Evolutionary conservation across 2,797 vertebrate genomes (phyloP), one percentile per base, ranked within the genome.

Genomic region (Amniataba percoides): DNA sequence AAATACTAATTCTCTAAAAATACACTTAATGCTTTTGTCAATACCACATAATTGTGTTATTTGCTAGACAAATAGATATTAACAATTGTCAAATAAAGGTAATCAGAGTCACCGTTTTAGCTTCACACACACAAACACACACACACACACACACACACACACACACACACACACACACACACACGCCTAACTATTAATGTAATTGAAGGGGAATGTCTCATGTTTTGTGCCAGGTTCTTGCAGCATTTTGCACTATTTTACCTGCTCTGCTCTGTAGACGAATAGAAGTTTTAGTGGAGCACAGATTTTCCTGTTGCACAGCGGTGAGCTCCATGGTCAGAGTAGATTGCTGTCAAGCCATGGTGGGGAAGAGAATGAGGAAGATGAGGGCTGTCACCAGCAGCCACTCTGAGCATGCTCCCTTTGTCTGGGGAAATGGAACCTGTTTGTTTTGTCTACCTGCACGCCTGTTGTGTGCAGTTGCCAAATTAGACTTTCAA

Each of bases 401-500:
- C 78, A 87, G 88, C 89, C 74, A 74, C 84, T 90, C 89, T 82
- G 85, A 94, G 93, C 92, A 88, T 91, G 93, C 94, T 91, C 92
- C 34, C 81, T 91, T 88, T 88, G 86, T 90, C 87, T 84, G 36
- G 78, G 90, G 86, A 93, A 91, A 93, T 84, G 71, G 90, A 94
- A 89, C 90, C 84, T 89, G 93, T 95, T 94, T 95, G 94, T 95
- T 95, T 94, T 93, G 90, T 94, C 91, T 94, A 94, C 93, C 94
- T 93, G 92, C 87, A 85, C 51, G 92, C 91, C 93, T 93, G 93
- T 94, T 94, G 94, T 95, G 92, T 91, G 93, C 91, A 81, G 93
- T 86, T 88, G 88, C 94, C 92, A 94, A 94, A 96, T 95, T 95
- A 95, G 94, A 96, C 93, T 96, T 95, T 95, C 93, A 95, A 95